A percentile compares a stretch with the other conserved stretches of the same genome.
phyloP scores from a whole-genome alignment of 2,113 vertebrate genomes.

The Stegastes partitus region DNA sequence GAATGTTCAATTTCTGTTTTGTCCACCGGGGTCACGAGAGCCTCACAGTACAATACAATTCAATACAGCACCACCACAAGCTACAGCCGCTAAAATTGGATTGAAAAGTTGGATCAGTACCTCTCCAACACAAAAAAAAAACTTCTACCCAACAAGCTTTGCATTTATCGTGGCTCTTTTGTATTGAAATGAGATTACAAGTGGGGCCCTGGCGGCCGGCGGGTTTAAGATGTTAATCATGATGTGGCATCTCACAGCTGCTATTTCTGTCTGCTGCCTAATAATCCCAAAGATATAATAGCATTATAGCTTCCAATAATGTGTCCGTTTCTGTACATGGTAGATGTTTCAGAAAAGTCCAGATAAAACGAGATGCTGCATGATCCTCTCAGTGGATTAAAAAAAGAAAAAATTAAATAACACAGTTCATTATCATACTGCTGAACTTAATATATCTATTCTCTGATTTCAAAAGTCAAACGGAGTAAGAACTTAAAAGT shows the following conservation, averaged over 20 bases:
- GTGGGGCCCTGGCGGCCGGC: neutral
- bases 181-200: neutral
- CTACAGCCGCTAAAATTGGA: neutral
- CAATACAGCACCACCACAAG: neutral
- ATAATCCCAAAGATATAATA: no score
- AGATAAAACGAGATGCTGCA: no score
- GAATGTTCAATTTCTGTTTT: conserved; percentile 7
- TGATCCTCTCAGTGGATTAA: no score
- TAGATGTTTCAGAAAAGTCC: neutral
- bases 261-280: no score
- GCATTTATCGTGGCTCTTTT: neutral
- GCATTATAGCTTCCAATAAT: neutral
- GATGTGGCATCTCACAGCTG: no score
- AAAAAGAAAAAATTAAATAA: no score
- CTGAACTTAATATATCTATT: neutral
- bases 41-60: neutral
- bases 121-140: no score
- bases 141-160: neutral
- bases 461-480: neutral
- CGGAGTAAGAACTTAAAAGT: neutral
- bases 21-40: neutral
- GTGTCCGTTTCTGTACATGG: neutral
- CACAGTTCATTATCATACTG: neutral
- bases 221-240: no score
- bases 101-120: no score